These are phyloP conservation scores for Meleagris gallopavo DNA, from an alignment of 2,113 vertebrate species.

Conservation along the genomic window DNA sequence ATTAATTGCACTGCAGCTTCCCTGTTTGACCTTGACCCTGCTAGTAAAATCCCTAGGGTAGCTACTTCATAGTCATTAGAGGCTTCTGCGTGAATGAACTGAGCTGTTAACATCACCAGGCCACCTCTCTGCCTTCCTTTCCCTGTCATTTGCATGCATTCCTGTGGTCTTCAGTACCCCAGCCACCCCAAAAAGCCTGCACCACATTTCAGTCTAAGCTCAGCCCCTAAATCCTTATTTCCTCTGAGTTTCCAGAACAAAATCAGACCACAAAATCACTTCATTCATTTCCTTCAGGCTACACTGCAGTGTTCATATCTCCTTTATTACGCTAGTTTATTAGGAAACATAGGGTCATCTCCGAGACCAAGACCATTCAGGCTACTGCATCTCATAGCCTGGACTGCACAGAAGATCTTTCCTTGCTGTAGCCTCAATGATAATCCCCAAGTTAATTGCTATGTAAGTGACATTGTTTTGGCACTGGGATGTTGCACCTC, in stretches of 20 bases:
- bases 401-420: background rate
- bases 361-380: background rate
- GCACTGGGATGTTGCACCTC: background rate
- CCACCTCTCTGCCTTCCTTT: background rate
- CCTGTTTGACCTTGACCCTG: slow-evolving; percentile 10
- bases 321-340: background rate
- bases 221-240: background rate
- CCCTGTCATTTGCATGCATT: rapidly evolving
- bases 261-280: background rate
- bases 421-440: background rate
- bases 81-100: slow-evolving; percentile 7
- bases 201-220: background rate
- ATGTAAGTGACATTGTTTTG: background rate
- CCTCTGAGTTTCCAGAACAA: background rate
- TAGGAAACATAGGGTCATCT: background rate
- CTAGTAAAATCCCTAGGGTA: slow-evolving; percentile 27
- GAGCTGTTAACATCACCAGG: background rate
- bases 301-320: background rate
- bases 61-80: background rate
- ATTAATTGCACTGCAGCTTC: slow-evolving; percentile 63
- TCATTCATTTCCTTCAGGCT: background rate
- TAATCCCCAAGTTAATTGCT: background rate
- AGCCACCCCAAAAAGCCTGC: background rate
- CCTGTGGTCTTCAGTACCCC: background rate
- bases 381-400: background rate